A percentile compares a stretch with the other conserved stretches of the same genome.
Evolutionary conservation across 2,888 invertebrate species (phyloP).

Genomic region (Deilephila porcellus): DNA sequence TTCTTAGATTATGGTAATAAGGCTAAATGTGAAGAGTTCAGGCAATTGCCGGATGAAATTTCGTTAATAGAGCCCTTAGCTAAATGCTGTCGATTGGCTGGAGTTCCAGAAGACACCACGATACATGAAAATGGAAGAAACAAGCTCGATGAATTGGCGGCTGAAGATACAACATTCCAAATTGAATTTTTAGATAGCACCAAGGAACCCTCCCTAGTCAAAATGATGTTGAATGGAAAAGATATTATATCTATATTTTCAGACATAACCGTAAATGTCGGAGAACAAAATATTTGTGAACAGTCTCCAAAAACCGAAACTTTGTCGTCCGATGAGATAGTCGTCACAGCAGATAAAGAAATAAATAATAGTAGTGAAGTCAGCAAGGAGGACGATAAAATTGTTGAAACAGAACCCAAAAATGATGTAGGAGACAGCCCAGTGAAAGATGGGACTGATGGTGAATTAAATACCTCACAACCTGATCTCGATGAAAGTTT

Average conservation of each 20-base stretch:
- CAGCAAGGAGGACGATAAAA: not conserved
- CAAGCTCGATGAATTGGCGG: slow-evolving; percentile 67
- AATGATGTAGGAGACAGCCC: not conserved
- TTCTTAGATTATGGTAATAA: slow-evolving; percentile 90
- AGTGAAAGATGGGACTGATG: not conserved
- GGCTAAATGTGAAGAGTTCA: slow-evolving; percentile 85
- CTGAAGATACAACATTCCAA: slow-evolving; percentile 77
- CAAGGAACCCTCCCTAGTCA: slow-evolving; percentile 84
- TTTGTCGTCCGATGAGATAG: not conserved
- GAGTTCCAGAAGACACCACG: slow-evolving; percentile 70
- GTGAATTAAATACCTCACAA: slow-evolving; percentile 56
- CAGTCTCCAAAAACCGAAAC: slow-evolving; percentile 33
- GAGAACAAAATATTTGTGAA: slow-evolving; percentile 31
- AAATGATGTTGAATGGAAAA: slow-evolving; percentile 83
- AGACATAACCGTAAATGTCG: slow-evolving; percentile 33
- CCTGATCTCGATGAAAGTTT: slow-evolving; percentile 71
- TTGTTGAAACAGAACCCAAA: not conserved
- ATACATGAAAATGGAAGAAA: slow-evolving; percentile 73
- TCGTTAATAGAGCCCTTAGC: slow-evolving; percentile 85
- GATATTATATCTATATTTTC: slow-evolving; percentile 58
- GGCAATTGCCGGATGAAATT: slow-evolving; percentile 86
- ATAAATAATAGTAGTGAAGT: not conserved
- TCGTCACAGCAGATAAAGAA: not conserved
- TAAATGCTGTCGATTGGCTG: slow-evolving; percentile 85
- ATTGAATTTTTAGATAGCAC: slow-evolving; percentile 86